Base-by-base conservation (phyloP, 2,797 vertebrate species). In the Pachyuromys duprasi region DNA sequence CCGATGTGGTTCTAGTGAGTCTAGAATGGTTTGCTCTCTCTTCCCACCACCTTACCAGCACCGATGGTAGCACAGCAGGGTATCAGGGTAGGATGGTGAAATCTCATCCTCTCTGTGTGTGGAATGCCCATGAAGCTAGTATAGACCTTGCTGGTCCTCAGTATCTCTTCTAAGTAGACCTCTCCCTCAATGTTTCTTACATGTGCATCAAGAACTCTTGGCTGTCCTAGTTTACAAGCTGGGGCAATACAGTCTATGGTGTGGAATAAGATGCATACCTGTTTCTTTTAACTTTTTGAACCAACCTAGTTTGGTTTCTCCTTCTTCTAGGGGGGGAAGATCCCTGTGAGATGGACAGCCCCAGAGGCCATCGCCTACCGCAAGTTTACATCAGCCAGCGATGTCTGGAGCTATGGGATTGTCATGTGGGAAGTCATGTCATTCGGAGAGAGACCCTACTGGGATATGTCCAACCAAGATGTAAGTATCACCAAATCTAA, bases 391-490 rank as follows among this genome's bases (percentile, higher is more conserved):
- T 99, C 99, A 0, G 99, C 99, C 97, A 99, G 99, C 0, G 99
- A 99, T 0, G 99, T 99, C 89, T 99, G 99, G 99, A 99, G 99
- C 98, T 99, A 99, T 0, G 99, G 99, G 91, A 99, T 99, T 3
- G 99, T 99, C 98, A 99, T 99, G 99, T 99, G 99, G 99, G 99
- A 99, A 98, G 99, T 99, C 98, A 99, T 99, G 99, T 99, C 99
- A 0, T 99, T 99, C 15, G 99, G 99, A 93, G 99, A 99, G 98
- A 99, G 99, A 95, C 99, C 99, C 22, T 99, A 99, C 97, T 99
- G 99, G 99, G 99, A 99, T 98, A 99, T 99, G 99, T 99, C 99
- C 98, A 99, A 99, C 98, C 99, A 99, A 98, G 99, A 99, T 17
- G 99, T 99, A 98, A 99, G 98, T 98, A 81, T 89, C 82, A 28